Conservation (phyloP, 2,113 vertebrate species). For the Platycercus adscitus region DNA sequence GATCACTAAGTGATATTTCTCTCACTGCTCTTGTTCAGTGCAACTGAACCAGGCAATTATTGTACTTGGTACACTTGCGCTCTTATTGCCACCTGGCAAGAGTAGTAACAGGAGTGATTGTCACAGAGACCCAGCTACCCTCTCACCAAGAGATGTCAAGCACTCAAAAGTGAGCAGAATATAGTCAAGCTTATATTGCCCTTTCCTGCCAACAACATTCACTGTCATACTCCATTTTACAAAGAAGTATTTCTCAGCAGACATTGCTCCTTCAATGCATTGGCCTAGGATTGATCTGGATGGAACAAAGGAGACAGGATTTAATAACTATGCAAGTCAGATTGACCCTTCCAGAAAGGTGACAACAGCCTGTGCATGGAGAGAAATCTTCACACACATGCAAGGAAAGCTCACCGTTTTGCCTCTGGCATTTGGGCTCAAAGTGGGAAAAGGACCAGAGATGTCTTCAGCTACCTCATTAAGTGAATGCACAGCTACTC, state of each 20-base stretch:
- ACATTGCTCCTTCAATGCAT: neutral
- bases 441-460: slow-evolving; percentile 28
- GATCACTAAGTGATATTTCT: neutral
- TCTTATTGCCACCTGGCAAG: neutral
- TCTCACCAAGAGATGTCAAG: neutral
- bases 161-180: neutral
- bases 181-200: neutral
- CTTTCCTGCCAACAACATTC: neutral
- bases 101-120: neutral
- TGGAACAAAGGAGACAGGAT: slow-evolving; percentile 36
- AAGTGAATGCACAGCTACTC: slow-evolving; percentile 27
- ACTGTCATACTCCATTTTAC: neutral
- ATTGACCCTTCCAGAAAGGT: slow-evolving; percentile 52
- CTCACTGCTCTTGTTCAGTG: neutral
- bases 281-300: slow-evolving; percentile 4
- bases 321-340: slow-evolving; percentile 40
- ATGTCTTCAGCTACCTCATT: slow-evolving; percentile 49
- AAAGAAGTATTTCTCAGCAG: neutral
- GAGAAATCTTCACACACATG: neutral
- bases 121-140: neutral
- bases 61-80: neutral
- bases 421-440: slow-evolving; percentile 25
- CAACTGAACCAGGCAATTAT: neutral
- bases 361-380: neutral
- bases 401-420: slow-evolving; percentile 18